phyloP scores from a whole-genome alignment of 2,888 invertebrate species.

The Mamestra brassicae region DNA sequence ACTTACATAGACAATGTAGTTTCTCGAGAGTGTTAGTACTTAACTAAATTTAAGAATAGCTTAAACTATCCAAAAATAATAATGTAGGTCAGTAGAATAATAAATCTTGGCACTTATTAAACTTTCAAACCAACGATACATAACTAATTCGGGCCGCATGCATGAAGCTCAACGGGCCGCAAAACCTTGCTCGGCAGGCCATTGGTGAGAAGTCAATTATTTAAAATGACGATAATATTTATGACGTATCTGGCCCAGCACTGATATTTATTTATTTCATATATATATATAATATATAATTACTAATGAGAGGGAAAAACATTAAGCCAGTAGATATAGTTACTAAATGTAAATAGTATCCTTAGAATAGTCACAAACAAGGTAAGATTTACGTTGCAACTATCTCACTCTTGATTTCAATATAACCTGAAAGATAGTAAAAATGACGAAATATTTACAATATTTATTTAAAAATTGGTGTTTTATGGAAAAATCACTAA shows the following conservation, averaged over 20 bases:
- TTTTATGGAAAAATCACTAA: slow-evolving; percentile 48
- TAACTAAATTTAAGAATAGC: background rate
- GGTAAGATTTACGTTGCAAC: slow-evolving; percentile 62
- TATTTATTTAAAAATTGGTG: slow-evolving; percentile 61
- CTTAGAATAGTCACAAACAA: slow-evolving; percentile 64
- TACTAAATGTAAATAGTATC: slow-evolving; percentile 49
- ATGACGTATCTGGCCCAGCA: slow-evolving; percentile 35
- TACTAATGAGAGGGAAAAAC: slow-evolving; percentile 58
- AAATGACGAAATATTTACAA: slow-evolving; percentile 66
- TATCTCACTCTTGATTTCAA: slow-evolving; percentile 68
- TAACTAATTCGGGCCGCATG: background rate
- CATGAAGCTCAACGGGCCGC: slow-evolving; percentile 18
- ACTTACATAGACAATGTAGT: background rate
- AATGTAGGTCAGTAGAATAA: background rate
- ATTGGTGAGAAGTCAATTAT: background rate
- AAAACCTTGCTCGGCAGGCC: background rate
- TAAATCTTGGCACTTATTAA: background rate
- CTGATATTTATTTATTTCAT: slow-evolving; percentile 18
- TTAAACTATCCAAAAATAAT: background rate
- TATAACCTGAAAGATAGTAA: slow-evolving; percentile 55
- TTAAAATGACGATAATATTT: background rate
- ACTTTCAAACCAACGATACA: background rate
- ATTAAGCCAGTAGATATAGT: slow-evolving; percentile 52
- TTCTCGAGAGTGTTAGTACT: background rate
- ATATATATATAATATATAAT: slow-evolving; percentile 39